Evolutionary conservation across 2,888 invertebrate genomes (phyloP).

Genomic region (Lymantria monacha): DNA sequence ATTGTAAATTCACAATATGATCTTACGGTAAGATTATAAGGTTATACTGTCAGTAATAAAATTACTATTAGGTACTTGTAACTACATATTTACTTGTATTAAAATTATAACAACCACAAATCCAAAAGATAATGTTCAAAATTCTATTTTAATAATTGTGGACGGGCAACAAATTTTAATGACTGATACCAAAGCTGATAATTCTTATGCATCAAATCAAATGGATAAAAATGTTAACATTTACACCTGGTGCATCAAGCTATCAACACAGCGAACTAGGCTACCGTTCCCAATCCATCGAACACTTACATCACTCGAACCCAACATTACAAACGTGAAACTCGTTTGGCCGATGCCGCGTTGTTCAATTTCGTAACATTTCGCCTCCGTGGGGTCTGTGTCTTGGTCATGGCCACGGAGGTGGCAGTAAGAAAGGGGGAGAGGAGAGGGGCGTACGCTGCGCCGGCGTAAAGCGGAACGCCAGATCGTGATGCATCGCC

Average conservation of each 20-base stretch:
- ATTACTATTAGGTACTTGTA: too few relatives aligned
- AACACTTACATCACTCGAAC: slow-evolving; percentile 38
- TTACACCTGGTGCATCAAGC: slow-evolving; percentile 23
- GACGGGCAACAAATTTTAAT: too few relatives aligned
- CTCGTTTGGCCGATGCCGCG: slow-evolving; percentile 55
- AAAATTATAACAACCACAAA: too few relatives aligned
- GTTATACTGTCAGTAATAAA: too few relatives aligned
- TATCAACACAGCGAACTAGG: slow-evolving; percentile 27
- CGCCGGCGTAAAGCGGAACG: slow-evolving; percentile 76
- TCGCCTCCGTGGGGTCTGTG: slow-evolving; percentile 66
- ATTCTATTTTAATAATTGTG: too few relatives aligned
- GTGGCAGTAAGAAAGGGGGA: slow-evolving; percentile 41
- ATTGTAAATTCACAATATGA: too few relatives aligned
- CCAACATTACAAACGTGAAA: slow-evolving; percentile 41
- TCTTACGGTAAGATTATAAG: too few relatives aligned
- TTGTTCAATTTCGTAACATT: slow-evolving; percentile 74
- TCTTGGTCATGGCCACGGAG: slow-evolving; percentile 77
- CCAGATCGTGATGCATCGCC: slow-evolving; percentile 80
- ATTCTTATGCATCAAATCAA: too few relatives aligned
- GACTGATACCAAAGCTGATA: too few relatives aligned
- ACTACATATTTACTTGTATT: too few relatives aligned
- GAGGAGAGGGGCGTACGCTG: slow-evolving; percentile 40
- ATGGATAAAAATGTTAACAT: too few relatives aligned
- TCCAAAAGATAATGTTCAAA: too few relatives aligned
- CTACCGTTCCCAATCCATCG: slow-evolving; percentile 40